Base-by-base conservation (phyloP, 2,888 invertebrate species). In the Drosophila vallismaia region DNA sequence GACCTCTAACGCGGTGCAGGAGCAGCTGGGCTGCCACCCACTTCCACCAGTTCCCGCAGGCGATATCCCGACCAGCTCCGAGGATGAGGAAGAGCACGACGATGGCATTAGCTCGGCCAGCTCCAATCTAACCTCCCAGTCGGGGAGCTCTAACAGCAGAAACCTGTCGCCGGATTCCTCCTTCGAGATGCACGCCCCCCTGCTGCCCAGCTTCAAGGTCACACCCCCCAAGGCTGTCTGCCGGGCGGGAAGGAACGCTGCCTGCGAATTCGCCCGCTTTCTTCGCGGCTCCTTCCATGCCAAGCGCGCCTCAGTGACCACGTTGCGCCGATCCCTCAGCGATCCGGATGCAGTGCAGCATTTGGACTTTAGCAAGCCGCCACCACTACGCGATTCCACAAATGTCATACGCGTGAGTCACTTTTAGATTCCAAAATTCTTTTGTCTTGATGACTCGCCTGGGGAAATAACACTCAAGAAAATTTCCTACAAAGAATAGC, bases 341-440 rank as follows among this genome's bases (percentile, higher is more conserved):
- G 91, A 91, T 79, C 90, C 90, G 29, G 90, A 91, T 68, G 86
- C 84, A 52, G 71, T 90, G 75, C 85, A 90, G 77, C 80, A 80
- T 55, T 40, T 79, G 57, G 85, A 90, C 60, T 82, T 82, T 53
- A 76, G 76, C 64, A 82, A 89, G 36, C 69, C 79, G 33, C 78
- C 62, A 10, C 76, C 73, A 36, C 74, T 76, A 63, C 62, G 78
- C 67, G 88, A 84, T 69, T 82, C 86, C 50, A 82, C 87, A 66
- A 88, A 90, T 75, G 79, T 87, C 66, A 79, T 90, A 74, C 89
- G 90, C 71, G 91, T 91, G 89, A 91, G 91, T 91, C 89, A 90
- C 84, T 90, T 90, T 79, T 90, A 86, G 80, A 59, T 33, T 51
- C 55, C 90, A 82, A 78, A 53, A 53, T 28, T 33, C 38, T 48